These are phyloP conservation scores for Trichogramma evanescens DNA, from an alignment of 2,888 invertebrate genomes.

Conservation along the genomic window DNA sequence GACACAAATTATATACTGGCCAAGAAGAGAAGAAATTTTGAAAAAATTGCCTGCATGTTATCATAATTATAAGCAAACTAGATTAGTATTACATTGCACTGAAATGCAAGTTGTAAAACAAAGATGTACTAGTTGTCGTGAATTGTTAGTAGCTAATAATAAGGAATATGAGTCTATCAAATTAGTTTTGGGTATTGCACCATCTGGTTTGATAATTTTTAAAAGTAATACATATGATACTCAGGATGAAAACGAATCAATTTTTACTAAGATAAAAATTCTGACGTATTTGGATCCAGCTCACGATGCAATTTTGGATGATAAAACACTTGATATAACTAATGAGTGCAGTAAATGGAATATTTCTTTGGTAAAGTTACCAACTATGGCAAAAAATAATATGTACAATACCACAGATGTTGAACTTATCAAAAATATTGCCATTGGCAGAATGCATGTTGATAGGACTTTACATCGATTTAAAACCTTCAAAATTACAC, in stretches of 20 bases:
- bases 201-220: slow-evolving; percentile 16
- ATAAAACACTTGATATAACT: slow-evolving; percentile 12
- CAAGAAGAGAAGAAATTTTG: slow-evolving; percentile 11
- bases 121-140: slow-evolving; percentile 8
- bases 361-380: slow-evolving; percentile 9
- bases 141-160: background rate
- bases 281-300: slow-evolving; percentile 6
- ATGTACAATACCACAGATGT: slow-evolving; percentile 5
- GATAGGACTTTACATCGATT: slow-evolving; percentile 15
- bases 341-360: slow-evolving; percentile 9
- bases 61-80: slow-evolving; percentile 14
- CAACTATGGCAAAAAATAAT: slow-evolving; percentile 4
- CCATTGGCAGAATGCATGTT: slow-evolving; percentile 11
- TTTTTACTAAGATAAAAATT: slow-evolving; percentile 11
- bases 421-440: slow-evolving; percentile 15
- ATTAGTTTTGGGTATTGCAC: slow-evolving; percentile 14
- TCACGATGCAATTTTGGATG: slow-evolving; percentile 16
- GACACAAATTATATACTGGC: slow-evolving; percentile 12
- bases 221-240: slow-evolving; percentile 10
- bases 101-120: slow-evolving; percentile 13
- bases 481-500: slow-evolving; percentile 16
- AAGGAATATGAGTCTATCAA: slow-evolving; percentile 1
- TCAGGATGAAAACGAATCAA: background rate
- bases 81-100: slow-evolving; percentile 10
- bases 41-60: slow-evolving; percentile 9